Evolutionary conservation across 2,113 vertebrate genomes (phyloP).

Genomic region (Halcyon senegalensis): DNA sequence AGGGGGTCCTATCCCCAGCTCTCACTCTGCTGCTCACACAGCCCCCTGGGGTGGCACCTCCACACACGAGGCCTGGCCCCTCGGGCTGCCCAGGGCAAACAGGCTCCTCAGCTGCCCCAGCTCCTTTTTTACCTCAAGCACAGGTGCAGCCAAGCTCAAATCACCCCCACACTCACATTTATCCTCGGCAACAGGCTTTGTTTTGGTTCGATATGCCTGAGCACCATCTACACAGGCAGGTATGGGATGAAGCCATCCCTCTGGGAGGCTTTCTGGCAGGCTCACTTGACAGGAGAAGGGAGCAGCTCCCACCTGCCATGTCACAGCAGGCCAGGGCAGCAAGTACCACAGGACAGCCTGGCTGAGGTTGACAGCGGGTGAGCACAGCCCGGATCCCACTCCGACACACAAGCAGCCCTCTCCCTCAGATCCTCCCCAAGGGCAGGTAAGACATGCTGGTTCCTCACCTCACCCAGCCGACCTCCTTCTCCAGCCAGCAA

Average conservation of each 20-base stretch:
- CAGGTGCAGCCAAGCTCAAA: not conserved
- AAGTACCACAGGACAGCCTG: not conserved
- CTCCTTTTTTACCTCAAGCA: not conserved
- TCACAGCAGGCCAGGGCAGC: not conserved
- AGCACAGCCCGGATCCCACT: too few species aligned
- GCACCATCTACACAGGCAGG: not conserved
- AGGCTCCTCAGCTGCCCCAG: not conserved
- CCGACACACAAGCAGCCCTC: not conserved
- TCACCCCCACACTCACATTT: not conserved
- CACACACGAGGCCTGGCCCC: not conserved
- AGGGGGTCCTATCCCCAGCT: accelerated
- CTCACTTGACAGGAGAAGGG: not conserved
- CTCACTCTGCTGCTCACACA: not conserved
- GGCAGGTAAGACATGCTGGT: too few species aligned
- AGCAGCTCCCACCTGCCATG: not conserved
- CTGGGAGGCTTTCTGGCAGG: not conserved
- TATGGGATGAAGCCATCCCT: not conserved
- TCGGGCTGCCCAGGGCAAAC: accelerated
- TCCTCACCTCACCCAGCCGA: not conserved
- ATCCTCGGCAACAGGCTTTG: not conserved
- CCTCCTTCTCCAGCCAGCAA: not conserved
- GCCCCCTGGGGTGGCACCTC: not conserved
- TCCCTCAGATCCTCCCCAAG: not conserved
- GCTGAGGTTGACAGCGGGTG: not conserved
- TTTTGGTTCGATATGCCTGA: not conserved